Base-by-base conservation (phyloP, 2,888 invertebrate genomes). In the Cheilosia vulpina region DNA sequence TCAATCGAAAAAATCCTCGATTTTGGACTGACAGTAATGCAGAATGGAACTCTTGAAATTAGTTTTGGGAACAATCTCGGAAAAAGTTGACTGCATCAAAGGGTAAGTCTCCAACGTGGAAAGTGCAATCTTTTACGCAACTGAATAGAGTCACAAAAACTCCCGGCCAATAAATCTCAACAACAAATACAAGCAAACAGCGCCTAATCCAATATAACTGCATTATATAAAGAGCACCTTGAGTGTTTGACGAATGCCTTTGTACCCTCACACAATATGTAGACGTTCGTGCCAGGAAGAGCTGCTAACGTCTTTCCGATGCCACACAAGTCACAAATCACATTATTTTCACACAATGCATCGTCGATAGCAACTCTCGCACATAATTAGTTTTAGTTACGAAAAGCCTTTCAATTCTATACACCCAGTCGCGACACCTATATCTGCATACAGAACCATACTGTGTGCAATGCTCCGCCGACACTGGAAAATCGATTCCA, bases 401-500 rank as follows among this genome's bases (percentile, higher is more conserved):
- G 41, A 41, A 72, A 43, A 43, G 47, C 45, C 17, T 66, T 66
- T 41, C 24, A 41, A 43, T 41, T 66, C 21, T 15, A 34, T 50
- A 3, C 21, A 38, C 38, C 65, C 65, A 66, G 52, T 6, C 24
- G 19, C 19, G 24, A 47, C 19, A 31, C 24, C n/a, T 60, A 24
- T 60, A 24, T 45, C 4, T 15, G 7, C 9, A 27, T n/a, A 17
- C 27, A 4, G 7, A 58, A 58, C 13, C 38, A 24, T 45, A 17
- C 45, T 43, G 13, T 45, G 24, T n/a, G 13, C 38, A 63, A 63
- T 50, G 63, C 19, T 9, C 50, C 4, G 43, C 41, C 50, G 47
- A 66, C 57, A 62, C 7, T 15, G 65, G 11, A 83, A 78, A 83
- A 79, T 83, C 83, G 83, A 83, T 83, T 57, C 57, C 21, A 11